Base-by-base conservation (phyloP, 2,888 invertebrate genomes). In the Heliconius erato region DNA sequence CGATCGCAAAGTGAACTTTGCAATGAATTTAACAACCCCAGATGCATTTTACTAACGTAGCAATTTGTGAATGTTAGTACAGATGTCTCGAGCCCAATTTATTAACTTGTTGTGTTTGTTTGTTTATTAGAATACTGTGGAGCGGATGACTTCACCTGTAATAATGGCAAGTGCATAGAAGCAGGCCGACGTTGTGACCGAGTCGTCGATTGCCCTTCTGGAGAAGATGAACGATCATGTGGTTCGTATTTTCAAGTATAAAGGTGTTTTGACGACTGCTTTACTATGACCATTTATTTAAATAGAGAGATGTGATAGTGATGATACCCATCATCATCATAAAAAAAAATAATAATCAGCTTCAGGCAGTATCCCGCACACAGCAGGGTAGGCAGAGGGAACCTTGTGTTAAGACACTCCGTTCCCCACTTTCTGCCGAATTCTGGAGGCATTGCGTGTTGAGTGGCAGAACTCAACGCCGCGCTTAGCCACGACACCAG, bases 201-300 rank as follows among this genome's bases (percentile, higher is more conserved):
- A 6, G 92, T 94, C 19, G 80, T 87, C n/a, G 97, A 98, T 88
- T 98, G 98, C 87, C 90, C 90, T 19, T 94, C 96, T 82, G 93
- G 93, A 65, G 97, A 97, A 88, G 98, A 98, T 87, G 98, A 98
- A 92, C 87, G 87, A 35, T 90, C 96, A 85, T 97, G 97, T 92
- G 92, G 97, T 97, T 91, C 90, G 92, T 79, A 80, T n/a, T 19
- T 68, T 49, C 40, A 23, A 35, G 23, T 72, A 16, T 11, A 71
- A 7, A 71, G 3, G 11, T 63, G n/a, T 63, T 63, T 63, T n/a
- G n/a, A 59, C 11, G n/a, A 63, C 23, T 63, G 11, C 23, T 1
- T 54, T 19, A 19, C 7, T 2, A 54, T 54, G 19, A 19, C 7
- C 19, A 19, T 54, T 0, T 19, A 19, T 54, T 54, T 54, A 54